A percentile compares a stretch with the other conserved stretches of the same genome.
Conservation (phyloP, 2,797 vertebrate species). For the Chelmon rostratus region DNA sequence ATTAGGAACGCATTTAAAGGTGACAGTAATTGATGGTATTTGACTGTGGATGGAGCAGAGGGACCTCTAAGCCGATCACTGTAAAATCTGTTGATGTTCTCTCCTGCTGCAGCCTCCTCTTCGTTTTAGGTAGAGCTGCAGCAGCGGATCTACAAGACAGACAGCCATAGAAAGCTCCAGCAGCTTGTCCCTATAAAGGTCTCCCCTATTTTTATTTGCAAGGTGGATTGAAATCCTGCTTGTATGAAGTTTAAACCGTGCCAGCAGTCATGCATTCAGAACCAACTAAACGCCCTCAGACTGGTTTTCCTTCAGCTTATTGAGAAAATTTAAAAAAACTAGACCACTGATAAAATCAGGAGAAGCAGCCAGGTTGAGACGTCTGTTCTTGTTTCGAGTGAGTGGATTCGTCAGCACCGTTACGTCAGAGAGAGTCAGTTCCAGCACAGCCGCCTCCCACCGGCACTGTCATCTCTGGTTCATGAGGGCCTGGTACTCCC, state of each 20-base stretch:
- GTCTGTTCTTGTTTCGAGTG: conserved; percentile 17
- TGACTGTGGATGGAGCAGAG: background rate
- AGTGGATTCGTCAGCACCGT: conserved; percentile 29
- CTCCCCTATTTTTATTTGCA: background rate
- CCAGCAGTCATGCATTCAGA: background rate
- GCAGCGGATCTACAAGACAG: background rate
- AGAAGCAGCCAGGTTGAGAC: conserved; percentile 26
- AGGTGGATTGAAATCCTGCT: conserved; percentile 2
- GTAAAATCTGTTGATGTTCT: background rate
- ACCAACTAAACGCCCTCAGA: background rate
- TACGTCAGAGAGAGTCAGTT: conserved; percentile 4
- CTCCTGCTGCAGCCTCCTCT: background rate
- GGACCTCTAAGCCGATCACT: background rate
- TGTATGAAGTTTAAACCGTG: background rate
- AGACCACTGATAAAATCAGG: background rate
- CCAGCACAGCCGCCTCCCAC: conserved; percentile 21
- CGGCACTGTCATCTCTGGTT: conserved; percentile 57
- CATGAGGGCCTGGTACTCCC: conserved; percentile 93
- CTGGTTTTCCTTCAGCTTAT: background rate
- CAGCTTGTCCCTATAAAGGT: background rate
- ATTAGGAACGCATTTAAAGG: conserved; percentile 50
- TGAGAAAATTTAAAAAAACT: background rate
- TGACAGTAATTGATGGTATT: background rate
- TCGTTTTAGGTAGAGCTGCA: background rate
- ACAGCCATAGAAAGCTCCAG: background rate